phyloP scores from a whole-genome alignment of 2,888 invertebrate species.

The Lysandra bellargus region DNA sequence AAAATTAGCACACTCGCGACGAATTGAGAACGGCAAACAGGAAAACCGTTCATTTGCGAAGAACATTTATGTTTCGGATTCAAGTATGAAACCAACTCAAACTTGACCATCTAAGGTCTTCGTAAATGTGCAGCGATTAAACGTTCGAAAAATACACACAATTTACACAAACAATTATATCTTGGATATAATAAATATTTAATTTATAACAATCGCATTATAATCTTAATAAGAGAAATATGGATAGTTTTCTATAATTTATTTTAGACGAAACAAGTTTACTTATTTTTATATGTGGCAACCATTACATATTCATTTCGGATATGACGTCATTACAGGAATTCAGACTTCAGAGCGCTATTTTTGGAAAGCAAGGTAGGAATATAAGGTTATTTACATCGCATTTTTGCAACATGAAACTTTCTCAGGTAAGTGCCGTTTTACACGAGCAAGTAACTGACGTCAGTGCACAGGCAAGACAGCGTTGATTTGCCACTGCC shows the following conservation, averaged over 20 bases:
- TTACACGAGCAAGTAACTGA: too few species aligned
- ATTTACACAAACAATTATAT: slow-evolving; percentile 34
- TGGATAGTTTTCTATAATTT: neutral
- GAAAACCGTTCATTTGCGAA: slow-evolving; percentile 77
- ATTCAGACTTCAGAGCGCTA: slow-evolving; percentile 65
- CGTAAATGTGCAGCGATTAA: slow-evolving; percentile 7
- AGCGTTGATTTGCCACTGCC: too few species aligned
- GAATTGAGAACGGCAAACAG: slow-evolving; percentile 77
- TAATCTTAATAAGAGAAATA: neutral
- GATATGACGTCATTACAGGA: slow-evolving; percentile 60
- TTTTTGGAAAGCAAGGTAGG: slow-evolving; percentile 70
- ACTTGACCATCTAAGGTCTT: slow-evolving; percentile 8
- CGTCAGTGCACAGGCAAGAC: too few species aligned
- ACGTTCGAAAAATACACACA: slow-evolving; percentile 25
- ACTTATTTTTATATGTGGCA: slow-evolving; percentile 47
- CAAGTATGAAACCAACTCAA: slow-evolving; percentile 33
- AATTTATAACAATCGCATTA: neutral
- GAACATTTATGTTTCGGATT: slow-evolving; percentile 57
- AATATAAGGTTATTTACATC: slow-evolving; percentile 70
- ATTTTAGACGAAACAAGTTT: neutral
- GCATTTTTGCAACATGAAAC: slow-evolving; percentile 78
- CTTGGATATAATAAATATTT: slow-evolving; percentile 32
- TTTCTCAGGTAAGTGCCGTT: slow-evolving; percentile 52
- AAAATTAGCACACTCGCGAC: slow-evolving; percentile 72
- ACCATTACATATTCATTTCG: slow-evolving; percentile 48